phyloP scores from a whole-genome alignment of 2,888 invertebrate genomes.

The Phragmatobia fuliginosa region DNA sequence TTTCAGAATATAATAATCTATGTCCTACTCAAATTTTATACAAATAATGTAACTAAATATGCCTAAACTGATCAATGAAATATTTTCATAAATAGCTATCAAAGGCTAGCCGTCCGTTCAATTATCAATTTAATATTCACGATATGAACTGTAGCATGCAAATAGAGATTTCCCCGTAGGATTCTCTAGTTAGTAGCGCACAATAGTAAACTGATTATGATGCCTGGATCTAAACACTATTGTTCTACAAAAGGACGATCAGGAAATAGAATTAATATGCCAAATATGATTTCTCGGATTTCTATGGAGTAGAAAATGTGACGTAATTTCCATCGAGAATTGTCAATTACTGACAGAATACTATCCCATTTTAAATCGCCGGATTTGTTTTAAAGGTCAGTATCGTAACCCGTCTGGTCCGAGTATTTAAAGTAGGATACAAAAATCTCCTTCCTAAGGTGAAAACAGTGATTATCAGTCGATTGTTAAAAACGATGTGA shows the following conservation, averaged over 20 bases:
- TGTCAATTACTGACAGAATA: background rate
- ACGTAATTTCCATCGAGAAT: background rate
- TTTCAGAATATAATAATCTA: too few species aligned
- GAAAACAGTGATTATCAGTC: too few species aligned
- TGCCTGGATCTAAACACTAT: conserved; percentile 70
- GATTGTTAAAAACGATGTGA: too few species aligned
- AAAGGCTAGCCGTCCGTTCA: conserved; percentile 25
- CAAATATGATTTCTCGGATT: conserved; percentile 41
- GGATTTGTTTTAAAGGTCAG: too few species aligned
- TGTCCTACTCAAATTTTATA: too few species aligned
- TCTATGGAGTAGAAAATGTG: conserved; percentile 17
- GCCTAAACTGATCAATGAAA: background rate
- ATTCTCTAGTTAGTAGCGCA: conserved; percentile 55
- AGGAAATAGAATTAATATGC: conserved; percentile 69
- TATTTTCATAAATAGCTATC: conserved; percentile 7
- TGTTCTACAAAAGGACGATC: conserved; percentile 71
- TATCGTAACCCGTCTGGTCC: too few species aligned
- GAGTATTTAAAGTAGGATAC: too few species aligned
- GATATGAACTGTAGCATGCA: conserved; percentile 45
- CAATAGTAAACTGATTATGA: conserved; percentile 75
- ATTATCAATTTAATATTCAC: conserved; percentile 52
- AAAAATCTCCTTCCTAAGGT: too few species aligned
- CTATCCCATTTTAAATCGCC: background rate
- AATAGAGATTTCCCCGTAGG: conserved; percentile 57
- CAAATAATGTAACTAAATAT: too few species aligned